These are phyloP conservation scores for Steinernema hermaphroditum DNA, from an alignment of 2,888 invertebrate genomes.

Conservation along the genomic window DNA sequence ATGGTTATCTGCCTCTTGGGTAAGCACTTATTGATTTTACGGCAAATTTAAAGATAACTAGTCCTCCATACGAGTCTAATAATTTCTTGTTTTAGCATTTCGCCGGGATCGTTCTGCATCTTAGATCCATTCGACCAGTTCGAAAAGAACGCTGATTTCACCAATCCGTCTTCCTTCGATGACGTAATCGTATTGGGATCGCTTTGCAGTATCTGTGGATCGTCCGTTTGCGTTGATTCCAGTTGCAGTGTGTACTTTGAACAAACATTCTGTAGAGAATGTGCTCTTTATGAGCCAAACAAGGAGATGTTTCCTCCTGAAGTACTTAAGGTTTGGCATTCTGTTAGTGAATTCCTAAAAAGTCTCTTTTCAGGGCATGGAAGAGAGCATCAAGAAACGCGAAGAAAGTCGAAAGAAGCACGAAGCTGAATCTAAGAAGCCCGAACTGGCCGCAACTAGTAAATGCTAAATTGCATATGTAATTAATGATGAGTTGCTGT, in stretches of 20 bases:
- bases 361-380: not conserved
- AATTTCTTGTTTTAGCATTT: not conserved
- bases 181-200: slow-evolving; percentile 17
- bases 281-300: slow-evolving; percentile 19
- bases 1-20: not conserved
- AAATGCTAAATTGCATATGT: too few species aligned
- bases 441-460: not conserved
- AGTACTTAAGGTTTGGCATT: not conserved
- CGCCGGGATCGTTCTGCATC: not conserved
- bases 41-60: not conserved
- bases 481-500: too few species aligned
- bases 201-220: not conserved
- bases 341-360: not conserved
- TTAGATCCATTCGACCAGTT: not conserved
- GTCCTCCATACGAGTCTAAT: not conserved
- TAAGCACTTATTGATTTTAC: not conserved
- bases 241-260: not conserved
- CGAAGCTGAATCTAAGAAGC: not conserved
- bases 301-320: not conserved
- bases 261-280: not conserved
- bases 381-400: slow-evolving; percentile 2
- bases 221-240: not conserved
- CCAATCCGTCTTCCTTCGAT: not conserved
- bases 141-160: not conserved
- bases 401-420: slow-evolving; percentile 2